Evolutionary conservation across 2,113 vertebrate species (phyloP), one percentile per base, ranked within the genome.

Genomic region (Stercorarius parasiticus): DNA sequence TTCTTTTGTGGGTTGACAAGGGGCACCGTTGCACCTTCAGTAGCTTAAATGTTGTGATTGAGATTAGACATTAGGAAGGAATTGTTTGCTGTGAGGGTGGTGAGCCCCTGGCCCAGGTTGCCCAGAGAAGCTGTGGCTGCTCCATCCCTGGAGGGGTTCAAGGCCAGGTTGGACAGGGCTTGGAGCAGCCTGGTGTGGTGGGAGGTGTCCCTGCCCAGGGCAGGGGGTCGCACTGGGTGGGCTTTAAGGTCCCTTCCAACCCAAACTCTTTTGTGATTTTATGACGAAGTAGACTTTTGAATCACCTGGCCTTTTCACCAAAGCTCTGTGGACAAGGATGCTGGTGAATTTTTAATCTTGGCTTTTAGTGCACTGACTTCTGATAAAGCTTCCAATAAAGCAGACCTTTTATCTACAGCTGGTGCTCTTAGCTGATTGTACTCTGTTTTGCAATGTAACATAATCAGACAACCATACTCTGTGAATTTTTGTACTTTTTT

Each of bases 401-500:
- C 6, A 10, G 36, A 32, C 15, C 23, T 86, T 76, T 18, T 66
- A 4, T 78, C 52, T 71, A 13, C 32, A 85, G 23, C 34, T 79
- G 38, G 3, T 85, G 34, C 45, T 78, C 32, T 70, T 36, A 34
- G 49, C 40, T 77, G 36, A 18, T 36, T 23, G 29, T 61, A 9
- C 12, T 58, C 30, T 4, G 15, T 13, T 85, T 64, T 38, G 76
- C 70, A 50, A 15, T 38, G 15, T 7, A 34, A 59, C n/a, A 21
- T 34, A 55, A 38, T 32, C 3, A 0, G 10, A 40, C 11, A 25
- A 4, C 22, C 0, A 0, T 52, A 13, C 66, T 56, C 23, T n/a
- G 20, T 58, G 29, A 29, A 11, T 45, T 76, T 74, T 32, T 34
- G 1, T 43, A 1, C 14, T 42, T 21, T 21, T 52, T 89, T 25